phyloP scores from a whole-genome alignment of 2,888 invertebrate species.

The Acrobasis consociella region DNA sequence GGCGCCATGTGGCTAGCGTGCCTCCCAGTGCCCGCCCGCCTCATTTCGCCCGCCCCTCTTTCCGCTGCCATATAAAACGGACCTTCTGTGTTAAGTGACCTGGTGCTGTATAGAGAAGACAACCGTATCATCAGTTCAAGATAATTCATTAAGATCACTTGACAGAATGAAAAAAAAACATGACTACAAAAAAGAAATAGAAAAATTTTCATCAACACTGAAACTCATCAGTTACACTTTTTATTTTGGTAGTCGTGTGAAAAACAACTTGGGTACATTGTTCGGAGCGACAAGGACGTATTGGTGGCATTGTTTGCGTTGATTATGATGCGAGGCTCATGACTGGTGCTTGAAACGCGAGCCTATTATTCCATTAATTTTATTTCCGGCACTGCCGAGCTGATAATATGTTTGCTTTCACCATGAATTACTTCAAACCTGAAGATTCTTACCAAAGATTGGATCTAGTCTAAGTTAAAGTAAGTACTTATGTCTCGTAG shows the following conservation, averaged over 20 bases:
- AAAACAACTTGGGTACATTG: not conserved
- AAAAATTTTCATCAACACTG: not conserved
- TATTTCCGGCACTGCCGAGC: not conserved
- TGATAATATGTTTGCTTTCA: not conserved
- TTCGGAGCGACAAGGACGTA: not conserved
- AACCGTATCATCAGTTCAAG: not conserved
- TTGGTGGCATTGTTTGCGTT: conserved; percentile 7
- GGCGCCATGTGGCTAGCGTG: conserved; percentile 69
- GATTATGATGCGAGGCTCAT: conserved; percentile 15
- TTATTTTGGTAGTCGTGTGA: not conserved
- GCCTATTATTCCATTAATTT: conserved; percentile 17
- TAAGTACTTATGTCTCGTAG: conserved; percentile 11
- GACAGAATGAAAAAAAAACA: not conserved
- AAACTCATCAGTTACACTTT: not conserved
- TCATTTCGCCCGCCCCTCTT: conserved; percentile 48
- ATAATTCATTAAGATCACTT: not conserved
- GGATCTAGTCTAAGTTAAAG: conserved; percentile 38
- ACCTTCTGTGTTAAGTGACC: conserved; percentile 13
- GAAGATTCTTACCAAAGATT: conserved; percentile 36
- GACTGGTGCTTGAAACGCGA: conserved; percentile 27
- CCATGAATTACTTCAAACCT: conserved; percentile 18
- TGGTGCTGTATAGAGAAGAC: not conserved
- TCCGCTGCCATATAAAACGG: conserved; percentile 48
- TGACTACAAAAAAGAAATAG: not conserved
- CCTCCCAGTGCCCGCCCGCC: conserved; percentile 61